A percentile compares a stretch with the other conserved stretches of the same genome.
These are phyloP conservation scores for Parapsyche elsis DNA, from an alignment of 1,140 invertebrate species.

Conservation along the genomic window DNA sequence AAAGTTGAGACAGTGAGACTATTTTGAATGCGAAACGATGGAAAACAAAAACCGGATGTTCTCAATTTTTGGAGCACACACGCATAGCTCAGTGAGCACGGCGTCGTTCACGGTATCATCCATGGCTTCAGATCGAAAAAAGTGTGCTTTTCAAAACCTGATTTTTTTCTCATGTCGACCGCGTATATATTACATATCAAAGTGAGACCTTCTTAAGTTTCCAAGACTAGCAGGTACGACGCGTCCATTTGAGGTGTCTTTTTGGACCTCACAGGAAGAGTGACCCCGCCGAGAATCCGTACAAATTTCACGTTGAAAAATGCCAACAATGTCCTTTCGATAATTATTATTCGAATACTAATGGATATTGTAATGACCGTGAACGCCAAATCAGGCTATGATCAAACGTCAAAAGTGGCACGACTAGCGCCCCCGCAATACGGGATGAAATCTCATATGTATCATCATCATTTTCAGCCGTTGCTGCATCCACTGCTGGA, in stretches of 20 bases:
- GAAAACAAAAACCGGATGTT: slow-evolving; percentile 4
- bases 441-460: too few relatives aligned
- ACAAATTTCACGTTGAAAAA: slow-evolving; percentile 23
- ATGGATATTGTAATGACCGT: too few relatives aligned
- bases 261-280: slow-evolving; percentile 47
- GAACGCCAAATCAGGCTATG: too few relatives aligned
- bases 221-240: slow-evolving; percentile 41
- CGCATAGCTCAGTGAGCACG: slow-evolving; percentile 2
- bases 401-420: too few relatives aligned
- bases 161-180: slow-evolving; percentile 42
- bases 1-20: too few relatives aligned
- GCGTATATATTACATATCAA: slow-evolving; percentile 44
- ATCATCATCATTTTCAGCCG: too few relatives aligned
- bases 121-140: slow-evolving; percentile 37
- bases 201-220: slow-evolving; percentile 46
- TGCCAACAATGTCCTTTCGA: background rate
- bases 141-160: slow-evolving; percentile 16
- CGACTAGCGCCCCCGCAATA: too few relatives aligned
- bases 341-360: too few relatives aligned
- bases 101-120: slow-evolving; percentile 25
- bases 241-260: slow-evolving; percentile 28
- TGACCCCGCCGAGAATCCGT: slow-evolving; percentile 25
- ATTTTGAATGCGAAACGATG: too few relatives aligned
- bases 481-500: too few relatives aligned
- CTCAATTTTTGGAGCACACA: slow-evolving; percentile 20